Percentiles rank a stretch among this genome's conserved stretches.
Conservation (phyloP, 2,797 vertebrate species). For the Halcyon badia region DNA sequence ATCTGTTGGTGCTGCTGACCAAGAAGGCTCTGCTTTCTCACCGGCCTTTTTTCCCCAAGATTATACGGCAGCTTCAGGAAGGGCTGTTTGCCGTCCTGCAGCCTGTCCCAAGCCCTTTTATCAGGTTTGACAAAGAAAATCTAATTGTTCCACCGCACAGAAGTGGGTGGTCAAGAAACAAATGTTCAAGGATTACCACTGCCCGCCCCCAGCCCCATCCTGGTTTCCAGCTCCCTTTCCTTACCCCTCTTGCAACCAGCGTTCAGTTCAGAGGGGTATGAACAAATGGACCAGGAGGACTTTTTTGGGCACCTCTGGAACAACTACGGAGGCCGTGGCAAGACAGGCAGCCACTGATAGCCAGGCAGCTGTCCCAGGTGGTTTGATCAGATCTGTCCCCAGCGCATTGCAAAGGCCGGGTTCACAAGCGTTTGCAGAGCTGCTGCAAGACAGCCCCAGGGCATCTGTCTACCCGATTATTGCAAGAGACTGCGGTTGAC, state of each 20-base stretch:
- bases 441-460: background rate
- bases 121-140: background rate
- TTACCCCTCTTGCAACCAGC: background rate
- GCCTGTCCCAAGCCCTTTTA: background rate
- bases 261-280: background rate
- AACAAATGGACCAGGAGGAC: background rate
- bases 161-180: background rate
- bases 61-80: too few species aligned
- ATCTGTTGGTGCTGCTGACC: fast-evolving
- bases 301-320: background rate
- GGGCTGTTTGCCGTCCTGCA: background rate
- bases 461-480: background rate
- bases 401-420: fast-evolving
- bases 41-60: background rate
- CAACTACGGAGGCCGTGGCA: background rate
- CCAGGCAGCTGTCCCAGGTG: background rate
- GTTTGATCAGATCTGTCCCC: background rate
- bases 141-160: background rate
- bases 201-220: too few species aligned
- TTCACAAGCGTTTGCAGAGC: background rate
- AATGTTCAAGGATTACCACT: too few species aligned
- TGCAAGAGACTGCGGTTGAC: background rate
- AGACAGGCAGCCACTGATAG: background rate
- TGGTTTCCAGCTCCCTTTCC: background rate
- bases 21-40: background rate